These are phyloP conservation scores for Molorchus minor DNA, from an alignment of 2,888 invertebrate species.

Conservation along the genomic window DNA sequence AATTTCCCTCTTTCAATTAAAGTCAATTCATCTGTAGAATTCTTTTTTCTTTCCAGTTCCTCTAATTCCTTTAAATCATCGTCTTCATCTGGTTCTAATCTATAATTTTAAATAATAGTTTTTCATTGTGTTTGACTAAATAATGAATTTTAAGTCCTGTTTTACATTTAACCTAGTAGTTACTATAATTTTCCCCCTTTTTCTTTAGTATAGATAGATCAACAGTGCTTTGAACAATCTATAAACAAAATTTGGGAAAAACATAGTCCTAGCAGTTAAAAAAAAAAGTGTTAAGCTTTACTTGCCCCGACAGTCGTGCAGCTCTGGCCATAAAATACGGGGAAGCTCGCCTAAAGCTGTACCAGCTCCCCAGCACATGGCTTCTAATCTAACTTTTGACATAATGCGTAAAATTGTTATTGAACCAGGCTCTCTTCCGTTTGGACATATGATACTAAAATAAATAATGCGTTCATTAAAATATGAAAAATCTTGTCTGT, in stretches of 20 bases:
- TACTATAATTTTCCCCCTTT: too few relatives aligned
- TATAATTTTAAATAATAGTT: constrained; percentile 42
- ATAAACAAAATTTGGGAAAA: too few relatives aligned
- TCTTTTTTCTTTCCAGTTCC: constrained; percentile 73
- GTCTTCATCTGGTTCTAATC: constrained; percentile 66
- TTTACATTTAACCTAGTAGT: too few relatives aligned
- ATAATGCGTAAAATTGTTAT: constrained; percentile 93
- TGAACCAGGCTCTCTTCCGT: constrained; percentile 66
- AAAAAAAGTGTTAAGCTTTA: too few relatives aligned
- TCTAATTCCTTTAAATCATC: constrained; percentile 81
- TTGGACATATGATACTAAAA: constrained; percentile 89
- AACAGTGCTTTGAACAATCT: too few relatives aligned
- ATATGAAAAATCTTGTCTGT: too few relatives aligned
- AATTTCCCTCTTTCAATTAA: constrained; percentile 82
- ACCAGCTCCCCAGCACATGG: constrained; percentile 97
- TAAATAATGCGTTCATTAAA: constrained; percentile 40
- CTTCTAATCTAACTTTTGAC: constrained; percentile 93
- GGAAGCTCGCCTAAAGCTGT: constrained; percentile 99
- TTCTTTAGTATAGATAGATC: too few relatives aligned
- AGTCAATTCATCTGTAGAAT: constrained; percentile 68
- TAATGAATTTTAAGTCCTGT: too few relatives aligned
- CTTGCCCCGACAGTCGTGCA: constrained; percentile 73
- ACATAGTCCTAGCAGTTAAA: too few relatives aligned
- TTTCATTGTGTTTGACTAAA: neutral
- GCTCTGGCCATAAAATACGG: constrained; percentile 99